Percentiles rank a stretch among this genome's conserved stretches.
Conservation (phyloP, 2,888 invertebrate genomes). For the Volucella inflata region DNA sequence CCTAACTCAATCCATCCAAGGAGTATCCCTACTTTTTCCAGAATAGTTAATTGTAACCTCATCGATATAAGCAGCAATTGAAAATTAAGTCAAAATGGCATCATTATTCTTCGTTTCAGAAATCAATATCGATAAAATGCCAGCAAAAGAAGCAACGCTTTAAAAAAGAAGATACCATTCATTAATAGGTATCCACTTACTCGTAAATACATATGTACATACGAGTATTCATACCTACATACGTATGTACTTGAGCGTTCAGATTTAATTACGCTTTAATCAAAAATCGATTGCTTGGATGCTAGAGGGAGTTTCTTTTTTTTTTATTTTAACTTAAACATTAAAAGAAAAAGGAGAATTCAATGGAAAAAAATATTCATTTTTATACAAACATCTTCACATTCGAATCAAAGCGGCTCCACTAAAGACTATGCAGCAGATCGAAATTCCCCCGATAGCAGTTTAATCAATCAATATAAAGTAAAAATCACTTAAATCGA, state of each 20-base stretch:
- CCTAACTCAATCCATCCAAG: slow-evolving; percentile 66
- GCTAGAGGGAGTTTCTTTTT: slow-evolving; percentile 59
- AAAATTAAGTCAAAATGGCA: slow-evolving; percentile 62
- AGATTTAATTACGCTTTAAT: slow-evolving; percentile 73
- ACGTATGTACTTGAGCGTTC: slow-evolving; percentile 43
- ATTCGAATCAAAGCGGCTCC: slow-evolving; percentile 40
- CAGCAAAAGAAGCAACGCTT: slow-evolving; percentile 4
- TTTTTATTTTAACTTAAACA: slow-evolving; percentile 26
- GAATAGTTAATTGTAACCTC: slow-evolving; percentile 69
- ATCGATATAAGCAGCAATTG: slow-evolving; percentile 65
- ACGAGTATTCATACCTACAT: too few relatives aligned
- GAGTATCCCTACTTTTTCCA: not conserved
- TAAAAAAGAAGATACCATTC: slow-evolving; percentile 17
- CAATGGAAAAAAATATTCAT: slow-evolving; percentile 9
- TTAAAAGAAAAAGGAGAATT: slow-evolving; percentile 18
- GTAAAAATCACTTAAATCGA: slow-evolving; percentile 47
- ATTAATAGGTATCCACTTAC: slow-evolving; percentile 36
- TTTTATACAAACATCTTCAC: slow-evolving; percentile 4
- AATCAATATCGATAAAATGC: not conserved
- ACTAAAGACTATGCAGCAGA: slow-evolving; percentile 43
- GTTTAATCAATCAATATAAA: slow-evolving; percentile 71
- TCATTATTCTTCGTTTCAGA: slow-evolving; percentile 63
- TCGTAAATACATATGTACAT: slow-evolving; percentile 65
- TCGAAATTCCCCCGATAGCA: slow-evolving; percentile 62
- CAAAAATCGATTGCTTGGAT: slow-evolving; percentile 70